phyloP scores from a whole-genome alignment of 2,113 vertebrate species.

The Psilopogon haemacephalus region DNA sequence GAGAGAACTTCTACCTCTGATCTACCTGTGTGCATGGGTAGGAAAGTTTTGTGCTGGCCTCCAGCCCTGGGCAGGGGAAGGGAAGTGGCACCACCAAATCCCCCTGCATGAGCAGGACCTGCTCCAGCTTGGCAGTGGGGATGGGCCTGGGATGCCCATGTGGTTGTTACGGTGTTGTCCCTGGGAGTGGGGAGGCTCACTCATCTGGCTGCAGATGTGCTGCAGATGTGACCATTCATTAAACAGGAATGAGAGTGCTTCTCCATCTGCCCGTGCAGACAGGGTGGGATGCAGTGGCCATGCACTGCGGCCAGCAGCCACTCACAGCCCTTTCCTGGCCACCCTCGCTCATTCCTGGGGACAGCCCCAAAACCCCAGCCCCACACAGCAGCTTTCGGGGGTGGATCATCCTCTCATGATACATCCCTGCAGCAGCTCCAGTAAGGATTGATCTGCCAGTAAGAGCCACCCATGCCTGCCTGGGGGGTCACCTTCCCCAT shows the following conservation, averaged over 20 bases:
- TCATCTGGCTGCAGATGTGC: neutral
- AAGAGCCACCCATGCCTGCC: neutral
- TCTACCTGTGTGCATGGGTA: fast-evolving
- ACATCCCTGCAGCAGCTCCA: neutral
- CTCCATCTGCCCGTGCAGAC: fast-evolving
- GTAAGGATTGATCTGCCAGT: fast-evolving
- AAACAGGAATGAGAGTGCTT: neutral
- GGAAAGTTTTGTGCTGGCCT: neutral
- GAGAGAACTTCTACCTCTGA: neutral
- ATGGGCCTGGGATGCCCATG: fast-evolving
- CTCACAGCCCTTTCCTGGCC: fast-evolving
- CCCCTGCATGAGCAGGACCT: fast-evolving
- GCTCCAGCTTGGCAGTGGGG: fast-evolving
- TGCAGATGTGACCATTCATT: neutral
- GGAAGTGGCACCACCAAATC: fast-evolving
- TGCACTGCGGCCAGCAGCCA: fast-evolving
- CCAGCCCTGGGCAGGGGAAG: neutral
- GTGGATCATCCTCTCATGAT: neutral
- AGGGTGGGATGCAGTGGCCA: fast-evolving
- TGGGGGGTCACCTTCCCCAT: neutral
- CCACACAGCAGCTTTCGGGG: fast-evolving
- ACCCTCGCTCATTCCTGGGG: fast-evolving
- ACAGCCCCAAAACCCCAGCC: neutral
- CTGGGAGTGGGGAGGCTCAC: fast-evolving
- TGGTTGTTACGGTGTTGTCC: neutral